Conservation (phyloP, 1,140 invertebrate species). For the Drosophila bifasciata region DNA sequence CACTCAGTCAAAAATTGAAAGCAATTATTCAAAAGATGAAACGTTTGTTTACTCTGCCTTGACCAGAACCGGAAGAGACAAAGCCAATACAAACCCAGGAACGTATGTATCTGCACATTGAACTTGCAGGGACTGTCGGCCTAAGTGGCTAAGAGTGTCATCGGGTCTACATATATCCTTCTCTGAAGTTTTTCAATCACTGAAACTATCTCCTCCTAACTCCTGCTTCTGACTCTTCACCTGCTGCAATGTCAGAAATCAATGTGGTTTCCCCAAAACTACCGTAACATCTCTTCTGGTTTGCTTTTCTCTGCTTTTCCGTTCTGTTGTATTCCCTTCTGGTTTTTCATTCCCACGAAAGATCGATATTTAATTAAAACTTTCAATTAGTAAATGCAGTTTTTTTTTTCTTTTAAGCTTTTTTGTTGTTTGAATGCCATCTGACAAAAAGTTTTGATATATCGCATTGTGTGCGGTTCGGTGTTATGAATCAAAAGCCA, state of each 20-base stretch:
- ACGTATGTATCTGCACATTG: constrained; percentile 22
- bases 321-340: constrained; percentile 11
- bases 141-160: no score
- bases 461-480: constrained; percentile 13
- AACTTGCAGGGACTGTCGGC: constrained; percentile 17
- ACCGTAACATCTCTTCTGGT: constrained; percentile 27
- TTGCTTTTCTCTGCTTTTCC: neutral
- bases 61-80: constrained; percentile 56
- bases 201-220: no score
- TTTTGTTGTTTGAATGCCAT: neutral
- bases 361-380: constrained; percentile 74
- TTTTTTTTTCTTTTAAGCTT: constrained; percentile 10
- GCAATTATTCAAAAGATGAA: constrained; percentile 77
- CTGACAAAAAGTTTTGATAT: constrained; percentile 42
- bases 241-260: constrained; percentile 41
- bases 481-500: constrained; percentile 31
- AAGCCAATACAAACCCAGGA: constrained; percentile 28
- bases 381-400: constrained; percentile 55
- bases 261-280: constrained; percentile 45
- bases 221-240: constrained; percentile 15
- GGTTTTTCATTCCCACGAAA: no score
- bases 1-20: constrained; percentile 51
- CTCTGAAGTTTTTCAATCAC: neutral
- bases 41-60: constrained; percentile 54
- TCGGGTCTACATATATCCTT: no score